Evolutionary conservation across 2,113 vertebrate species (phyloP).

Genomic region (Lamprologus lemairii): DNA sequence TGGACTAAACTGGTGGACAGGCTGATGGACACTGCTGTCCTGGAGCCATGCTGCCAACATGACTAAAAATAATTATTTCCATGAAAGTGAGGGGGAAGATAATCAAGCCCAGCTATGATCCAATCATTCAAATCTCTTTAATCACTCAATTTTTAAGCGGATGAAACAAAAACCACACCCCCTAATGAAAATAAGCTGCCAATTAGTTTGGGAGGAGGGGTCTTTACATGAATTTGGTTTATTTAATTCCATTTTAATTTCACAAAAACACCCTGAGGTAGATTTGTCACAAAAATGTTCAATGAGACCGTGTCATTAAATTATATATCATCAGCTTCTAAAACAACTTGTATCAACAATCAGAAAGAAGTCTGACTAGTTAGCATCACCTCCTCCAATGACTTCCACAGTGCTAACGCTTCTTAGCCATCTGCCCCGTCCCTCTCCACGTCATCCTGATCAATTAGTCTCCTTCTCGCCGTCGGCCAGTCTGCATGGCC

Average conservation of each 20-base stretch:
- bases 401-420: not conserved
- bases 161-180: not conserved
- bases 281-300: not conserved
- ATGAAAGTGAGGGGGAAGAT: not conserved
- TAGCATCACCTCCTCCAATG: not conserved
- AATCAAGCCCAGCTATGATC: not conserved
- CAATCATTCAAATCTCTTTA: not conserved
- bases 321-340: not conserved
- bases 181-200: not conserved
- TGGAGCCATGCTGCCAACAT: not conserved
- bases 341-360: not conserved
- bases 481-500: slow-evolving; percentile 58
- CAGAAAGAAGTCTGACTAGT: not conserved
- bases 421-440: not conserved
- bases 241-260: not conserved
- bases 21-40: not conserved
- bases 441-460: slow-evolving; percentile 15
- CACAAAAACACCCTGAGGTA: not conserved
- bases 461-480: slow-evolving; percentile 34
- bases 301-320: not conserved
- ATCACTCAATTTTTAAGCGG: not conserved
- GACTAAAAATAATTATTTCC: not conserved
- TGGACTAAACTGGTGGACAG: not conserved
- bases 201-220: not conserved
- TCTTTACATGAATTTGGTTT: not conserved